Base-by-base conservation (phyloP, 2,888 invertebrate genomes). In the Chouioia cunea region DNA sequence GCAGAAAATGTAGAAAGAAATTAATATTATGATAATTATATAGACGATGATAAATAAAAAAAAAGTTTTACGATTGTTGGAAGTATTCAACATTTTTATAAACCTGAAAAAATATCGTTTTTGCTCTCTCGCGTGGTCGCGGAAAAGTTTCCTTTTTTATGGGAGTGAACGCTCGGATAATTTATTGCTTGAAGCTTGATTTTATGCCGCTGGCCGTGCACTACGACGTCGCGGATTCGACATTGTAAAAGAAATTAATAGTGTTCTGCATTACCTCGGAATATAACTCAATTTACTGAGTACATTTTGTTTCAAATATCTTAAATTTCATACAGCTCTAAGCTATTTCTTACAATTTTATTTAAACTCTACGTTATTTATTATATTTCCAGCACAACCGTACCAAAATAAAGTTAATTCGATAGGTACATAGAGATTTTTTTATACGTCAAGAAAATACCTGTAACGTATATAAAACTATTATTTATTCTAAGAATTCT, bases 81-180 rank as follows among this genome's bases (percentile, higher is more conserved):
- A 71, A 69, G 70, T 74, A 64, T 64, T 69, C 70, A 63, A 70
- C 70, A 70, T 70, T 70, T 70, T 73, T 73, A 70, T 70, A 70
- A 70, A 70, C 63, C 59, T n/a, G 63, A 70, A 66, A 36, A 73
- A 73, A 66, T 73, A 70, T 70, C 53, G 66, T 59, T 60, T 66
- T 64, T 56, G 36, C 63, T 65, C 50, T 44, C 10, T 1, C 36
- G 54, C 50, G 59, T 56, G 46, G 68, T 36, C 22, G 58, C 58
- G 56, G 44, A 64, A 59, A 64, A 59, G n/a, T 70, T 66, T 53
- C n/a, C 66, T 58, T 71, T 71, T 71, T 71, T 67, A 64, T 54
- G 70, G 66, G 65, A 53, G 44, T 14, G 16, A 20, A 43, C 56
- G 56, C 20, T 23, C 12, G 43, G 46, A 66, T 67, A 73, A 73